Evolutionary conservation across 2,797 vertebrate species (phyloP), one percentile per base, ranked within the genome.

Genomic region (Sciaenops ocellatus): DNA sequence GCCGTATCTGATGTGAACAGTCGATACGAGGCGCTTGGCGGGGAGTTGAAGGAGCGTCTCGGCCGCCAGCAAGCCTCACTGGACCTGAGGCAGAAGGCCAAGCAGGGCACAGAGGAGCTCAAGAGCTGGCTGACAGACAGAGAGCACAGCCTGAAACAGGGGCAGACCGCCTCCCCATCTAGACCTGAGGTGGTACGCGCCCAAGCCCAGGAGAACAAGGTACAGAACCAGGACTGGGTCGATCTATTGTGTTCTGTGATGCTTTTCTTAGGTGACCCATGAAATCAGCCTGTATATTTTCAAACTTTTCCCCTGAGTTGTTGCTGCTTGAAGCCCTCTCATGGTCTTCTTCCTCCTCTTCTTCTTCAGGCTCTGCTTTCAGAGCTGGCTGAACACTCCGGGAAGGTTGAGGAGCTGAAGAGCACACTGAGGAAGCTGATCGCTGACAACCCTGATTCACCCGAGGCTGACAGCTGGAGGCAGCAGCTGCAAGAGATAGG

Each of bases 151-250:
- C 90, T 99, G 80, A 94, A 60, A 41, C 90, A 85, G 78, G 94
- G 30, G 69, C 96, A 93, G 95, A 94, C 30, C 8, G 94, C 87
- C 89, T 98, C 97, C 0, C 97, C 97, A 65, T 97, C 97, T 74
- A 97, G 94, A 81, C 95, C 97, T 0, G 97, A 99, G 90, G 95
- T 92, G 0, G 92, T 97, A 44, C 96, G 94, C 38, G 97, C 96
- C 54, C 97, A 99, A 91, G 98, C 96, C 7, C 95, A 97, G 80
- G 96, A 97, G 92, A 99, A 99, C 94, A 98, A 99, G 97, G 98
- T 98, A 86, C 69, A 38, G 34, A 9, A 22, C 9, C 69, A 38
- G 34, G 11, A 22, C 9, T 0, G 52, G 5, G 11, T 55, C 57
- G 20, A 20, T 70, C 30, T 55, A 11, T 5, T 6, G 24, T 47